Conservation (phyloP, 2,797 vertebrate species). For the Sandelia bainsii region DNA sequence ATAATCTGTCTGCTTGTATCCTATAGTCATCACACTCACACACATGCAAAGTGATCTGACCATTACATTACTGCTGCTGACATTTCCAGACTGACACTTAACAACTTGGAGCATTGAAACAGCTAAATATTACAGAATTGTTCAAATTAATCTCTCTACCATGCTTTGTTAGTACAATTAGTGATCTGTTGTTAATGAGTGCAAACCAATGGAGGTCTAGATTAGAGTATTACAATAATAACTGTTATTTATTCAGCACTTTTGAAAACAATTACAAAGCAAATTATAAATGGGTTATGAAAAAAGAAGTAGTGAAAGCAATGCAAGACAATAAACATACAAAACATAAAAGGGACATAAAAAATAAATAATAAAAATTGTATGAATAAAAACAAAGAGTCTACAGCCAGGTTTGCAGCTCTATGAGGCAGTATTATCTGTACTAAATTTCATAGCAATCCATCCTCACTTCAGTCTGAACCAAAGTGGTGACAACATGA, state of each 20-base stretch:
- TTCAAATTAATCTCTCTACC: conserved; percentile 6
- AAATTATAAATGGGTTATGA: not conserved
- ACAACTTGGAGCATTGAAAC: conserved; percentile 1
- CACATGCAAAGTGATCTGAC: conserved; percentile 5
- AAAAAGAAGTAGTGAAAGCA: not conserved
- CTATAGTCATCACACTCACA: conserved; percentile 14
- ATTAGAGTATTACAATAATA: conserved; percentile 14
- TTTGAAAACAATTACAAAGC: conserved; percentile 24
- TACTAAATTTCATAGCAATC: not conserved
- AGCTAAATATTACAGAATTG: conserved; percentile 4
- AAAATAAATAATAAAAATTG: not conserved
- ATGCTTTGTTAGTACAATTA: conserved; percentile 6
- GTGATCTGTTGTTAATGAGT: conserved; percentile 25
- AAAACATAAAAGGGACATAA: not conserved
- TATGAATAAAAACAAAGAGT: not conserved
- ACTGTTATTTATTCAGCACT: conserved; percentile 6
- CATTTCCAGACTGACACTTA: conserved; percentile 4
- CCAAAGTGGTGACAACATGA: not conserved
- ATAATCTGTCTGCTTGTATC: conserved; percentile 51
- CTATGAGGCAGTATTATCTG: not conserved
- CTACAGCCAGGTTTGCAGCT: not conserved
- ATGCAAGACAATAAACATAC: not conserved
- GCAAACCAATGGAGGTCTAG: conserved; percentile 16
- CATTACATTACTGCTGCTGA: conserved; percentile 2
- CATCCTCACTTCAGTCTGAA: not conserved